phyloP scores from a whole-genome alignment of 2,113 vertebrate species.

The Hydropotes inermis region DNA sequence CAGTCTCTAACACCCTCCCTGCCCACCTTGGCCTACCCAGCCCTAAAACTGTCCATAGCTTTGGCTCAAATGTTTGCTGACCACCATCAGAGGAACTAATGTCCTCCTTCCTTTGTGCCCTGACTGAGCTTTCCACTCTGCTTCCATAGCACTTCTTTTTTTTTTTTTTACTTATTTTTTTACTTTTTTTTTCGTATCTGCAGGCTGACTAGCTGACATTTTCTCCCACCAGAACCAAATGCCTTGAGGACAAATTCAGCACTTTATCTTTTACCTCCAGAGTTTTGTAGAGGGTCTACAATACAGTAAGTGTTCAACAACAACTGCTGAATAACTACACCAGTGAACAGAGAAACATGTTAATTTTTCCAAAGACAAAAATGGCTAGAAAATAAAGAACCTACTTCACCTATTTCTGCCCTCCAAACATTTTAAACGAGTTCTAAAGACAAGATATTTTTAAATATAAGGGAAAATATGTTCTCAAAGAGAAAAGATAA shows the following conservation, averaged over 20 bases:
- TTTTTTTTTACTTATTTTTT: too few relatives aligned
- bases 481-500: conserved; percentile 44
- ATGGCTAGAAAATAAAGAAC: not conserved
- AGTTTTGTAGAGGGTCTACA: not conserved
- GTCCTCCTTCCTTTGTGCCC: not conserved
- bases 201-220: not conserved
- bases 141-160: not conserved
- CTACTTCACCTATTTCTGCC: not conserved
- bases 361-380: not conserved
- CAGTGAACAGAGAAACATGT: not conserved
- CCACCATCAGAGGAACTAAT: not conserved
- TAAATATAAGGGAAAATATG: conserved; percentile 48
- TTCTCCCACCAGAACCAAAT: not conserved
- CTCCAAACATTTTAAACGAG: conserved; percentile 25
- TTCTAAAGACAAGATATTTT: conserved; percentile 11
- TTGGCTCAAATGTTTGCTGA: not conserved
- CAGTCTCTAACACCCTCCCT: not conserved
- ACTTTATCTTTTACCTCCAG: not conserved
- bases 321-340: not conserved
- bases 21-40: not conserved
- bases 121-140: not conserved
- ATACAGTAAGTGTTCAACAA: not conserved
- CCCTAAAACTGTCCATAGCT: not conserved
- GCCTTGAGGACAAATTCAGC: not conserved
- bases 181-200: not conserved